Evolutionary conservation across 2,888 invertebrate species (phyloP).

Genomic region (Dorcus hopei): DNA sequence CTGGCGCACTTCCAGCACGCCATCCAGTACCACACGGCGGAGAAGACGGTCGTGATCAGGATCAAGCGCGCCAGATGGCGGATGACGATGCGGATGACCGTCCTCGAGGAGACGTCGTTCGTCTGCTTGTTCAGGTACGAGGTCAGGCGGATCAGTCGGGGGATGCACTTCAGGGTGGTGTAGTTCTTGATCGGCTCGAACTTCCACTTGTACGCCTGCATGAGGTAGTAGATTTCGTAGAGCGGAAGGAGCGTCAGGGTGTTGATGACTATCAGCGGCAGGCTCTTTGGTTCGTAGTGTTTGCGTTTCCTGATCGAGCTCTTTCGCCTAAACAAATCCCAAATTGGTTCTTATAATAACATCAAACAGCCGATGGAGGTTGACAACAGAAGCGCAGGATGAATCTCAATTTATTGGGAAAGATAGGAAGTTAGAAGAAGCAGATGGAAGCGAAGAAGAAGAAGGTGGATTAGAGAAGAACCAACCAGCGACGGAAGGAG

Average conservation of each 20-base stretch:
- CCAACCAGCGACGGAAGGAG: no score
- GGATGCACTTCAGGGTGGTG: constrained; percentile 4
- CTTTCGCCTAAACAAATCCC: constrained; percentile 10
- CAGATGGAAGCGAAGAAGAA: no score
- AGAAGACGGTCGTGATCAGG: constrained; percentile 14
- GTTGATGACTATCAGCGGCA: constrained; percentile 9
- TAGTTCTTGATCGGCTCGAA: not conserved
- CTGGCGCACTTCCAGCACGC: constrained; percentile 9
- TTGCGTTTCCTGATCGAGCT: constrained; percentile 8
- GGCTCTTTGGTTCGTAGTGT: constrained; percentile 14
- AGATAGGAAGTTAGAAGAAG: not conserved
- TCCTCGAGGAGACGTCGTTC: constrained; percentile 15
- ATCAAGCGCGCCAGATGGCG: constrained; percentile 16
- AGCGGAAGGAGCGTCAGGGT: constrained; percentile 20
- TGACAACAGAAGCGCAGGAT: no score
- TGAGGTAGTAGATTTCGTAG: constrained; percentile 17
- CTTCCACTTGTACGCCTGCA: constrained; percentile 14
- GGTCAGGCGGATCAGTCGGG: constrained; percentile 7
- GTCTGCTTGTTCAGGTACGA: constrained; percentile 9
- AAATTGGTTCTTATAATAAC: not conserved
- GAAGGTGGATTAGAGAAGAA: no score
- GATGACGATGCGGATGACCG: constrained; percentile 7
- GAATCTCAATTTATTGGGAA: not conserved
- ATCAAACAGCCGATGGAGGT: not conserved
- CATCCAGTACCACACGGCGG: constrained; percentile 18